These are phyloP conservation scores for Laticauda laticaudata DNA, from an alignment of 2,113 vertebrate genomes.

Conservation along the genomic window DNA sequence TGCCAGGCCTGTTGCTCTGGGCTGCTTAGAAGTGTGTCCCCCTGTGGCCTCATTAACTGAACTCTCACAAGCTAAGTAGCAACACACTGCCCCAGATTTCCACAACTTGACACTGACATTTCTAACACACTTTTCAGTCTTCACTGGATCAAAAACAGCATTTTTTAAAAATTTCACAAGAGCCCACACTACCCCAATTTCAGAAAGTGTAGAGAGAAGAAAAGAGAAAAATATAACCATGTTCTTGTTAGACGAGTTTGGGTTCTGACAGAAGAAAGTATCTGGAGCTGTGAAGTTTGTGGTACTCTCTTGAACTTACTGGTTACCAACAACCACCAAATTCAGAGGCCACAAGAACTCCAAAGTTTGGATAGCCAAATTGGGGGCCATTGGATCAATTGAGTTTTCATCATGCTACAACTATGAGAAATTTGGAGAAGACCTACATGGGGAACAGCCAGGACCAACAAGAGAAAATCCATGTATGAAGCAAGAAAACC, in stretches of 20 bases:
- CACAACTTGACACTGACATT: slow-evolving; percentile 66
- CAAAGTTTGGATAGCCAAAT: background rate
- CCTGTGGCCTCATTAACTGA: slow-evolving; percentile 75
- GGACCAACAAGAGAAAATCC: background rate
- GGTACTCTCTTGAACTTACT: background rate
- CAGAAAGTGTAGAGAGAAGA: slow-evolving; percentile 22
- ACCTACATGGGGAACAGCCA: background rate
- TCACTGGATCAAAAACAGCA: slow-evolving; percentile 73
- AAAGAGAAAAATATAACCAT: slow-evolving; percentile 48
- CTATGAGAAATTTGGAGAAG: background rate
- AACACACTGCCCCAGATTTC: slow-evolving; percentile 60
- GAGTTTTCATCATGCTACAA: background rate
- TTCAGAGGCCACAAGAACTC: background rate
- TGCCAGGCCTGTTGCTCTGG: background rate
- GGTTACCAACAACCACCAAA: background rate
- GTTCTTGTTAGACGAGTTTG: slow-evolving; percentile 49
- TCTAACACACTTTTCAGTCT: slow-evolving; percentile 58
- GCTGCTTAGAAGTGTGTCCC: slow-evolving; percentile 48
- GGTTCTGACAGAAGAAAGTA: slow-evolving; percentile 21
- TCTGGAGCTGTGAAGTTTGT: background rate
- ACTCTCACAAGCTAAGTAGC: slow-evolving; percentile 37
- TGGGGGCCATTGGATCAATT: no score
- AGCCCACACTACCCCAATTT: slow-evolving; percentile 58
- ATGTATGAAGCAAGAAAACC: background rate
- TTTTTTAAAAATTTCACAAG: slow-evolving; percentile 71